Percentiles rank a stretch among this genome's conserved stretches.
These are phyloP conservation scores for Apamea epomidion DNA, from an alignment of 2,888 invertebrate genomes.

Conservation along the genomic window DNA sequence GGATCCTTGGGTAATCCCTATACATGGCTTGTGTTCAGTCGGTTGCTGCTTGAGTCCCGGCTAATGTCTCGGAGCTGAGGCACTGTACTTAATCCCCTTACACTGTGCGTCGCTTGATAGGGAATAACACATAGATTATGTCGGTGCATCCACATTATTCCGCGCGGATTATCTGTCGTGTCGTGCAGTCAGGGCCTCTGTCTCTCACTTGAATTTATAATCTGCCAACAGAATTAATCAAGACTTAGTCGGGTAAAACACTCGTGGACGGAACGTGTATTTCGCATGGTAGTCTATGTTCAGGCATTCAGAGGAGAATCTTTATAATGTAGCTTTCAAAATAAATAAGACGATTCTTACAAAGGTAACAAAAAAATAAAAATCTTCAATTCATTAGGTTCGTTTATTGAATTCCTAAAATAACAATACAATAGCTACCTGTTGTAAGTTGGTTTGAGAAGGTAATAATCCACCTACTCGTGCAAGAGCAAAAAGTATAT, in stretches of 20 bases:
- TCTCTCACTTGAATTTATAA: constrained; percentile 72
- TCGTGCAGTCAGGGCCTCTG: constrained; percentile 72
- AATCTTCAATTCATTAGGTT: constrained; percentile 25
- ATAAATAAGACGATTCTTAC: constrained; percentile 14
- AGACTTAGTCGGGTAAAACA: constrained; percentile 51
- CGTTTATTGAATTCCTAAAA: constrained; percentile 53
- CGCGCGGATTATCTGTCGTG: constrained; percentile 80
- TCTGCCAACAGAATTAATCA: constrained; percentile 75
- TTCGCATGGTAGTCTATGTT: constrained; percentile 5
- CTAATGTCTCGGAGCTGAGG: constrained; percentile 72
- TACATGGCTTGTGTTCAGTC: constrained; percentile 66
- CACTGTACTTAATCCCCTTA: constrained; percentile 80
- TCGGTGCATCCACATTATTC: constrained; percentile 80
- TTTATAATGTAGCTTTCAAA: background rate
- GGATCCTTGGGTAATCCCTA: constrained; percentile 61
- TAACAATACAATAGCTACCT: constrained; percentile 55
- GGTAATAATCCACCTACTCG: constrained; percentile 53
- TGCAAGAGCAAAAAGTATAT: constrained; percentile 53
- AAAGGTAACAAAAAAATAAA: constrained; percentile 29
- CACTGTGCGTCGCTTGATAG: constrained; percentile 74
- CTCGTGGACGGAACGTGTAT: constrained; percentile 12
- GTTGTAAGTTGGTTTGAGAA: constrained; percentile 48
- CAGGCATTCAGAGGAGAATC: background rate
- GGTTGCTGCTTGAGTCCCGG: constrained; percentile 63
- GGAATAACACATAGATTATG: constrained; percentile 79